Evolutionary conservation across 2,797 vertebrate species (phyloP).

Genomic region (Cephalopachus bancanus): DNA sequence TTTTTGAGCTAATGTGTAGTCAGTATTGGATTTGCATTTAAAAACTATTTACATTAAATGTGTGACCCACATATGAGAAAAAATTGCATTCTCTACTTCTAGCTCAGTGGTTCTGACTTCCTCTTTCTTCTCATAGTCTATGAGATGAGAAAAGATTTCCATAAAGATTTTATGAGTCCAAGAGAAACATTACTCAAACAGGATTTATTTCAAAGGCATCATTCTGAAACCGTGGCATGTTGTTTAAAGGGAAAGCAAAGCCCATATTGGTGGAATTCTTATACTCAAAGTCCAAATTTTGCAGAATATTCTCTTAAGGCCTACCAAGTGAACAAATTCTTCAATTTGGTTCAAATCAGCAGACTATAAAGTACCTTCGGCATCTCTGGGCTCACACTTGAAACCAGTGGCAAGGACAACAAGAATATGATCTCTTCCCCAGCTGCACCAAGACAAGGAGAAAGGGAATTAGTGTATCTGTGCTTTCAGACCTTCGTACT

Average conservation of each 20-base stretch:
- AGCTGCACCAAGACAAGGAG: not conserved
- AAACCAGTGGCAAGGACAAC: constrained; percentile 22
- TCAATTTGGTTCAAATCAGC: constrained; percentile 62
- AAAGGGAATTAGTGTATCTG: not conserved
- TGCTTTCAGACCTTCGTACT: not conserved
- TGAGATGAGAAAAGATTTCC: constrained; percentile 72
- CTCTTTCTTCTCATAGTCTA: constrained; percentile 59
- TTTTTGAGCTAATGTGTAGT: constrained; percentile 31
- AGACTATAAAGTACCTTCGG: constrained; percentile 29
- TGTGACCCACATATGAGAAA: constrained; percentile 72
- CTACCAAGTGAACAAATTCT: constrained; percentile 51
- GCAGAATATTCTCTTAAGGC: constrained; percentile 34
- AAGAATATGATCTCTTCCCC: not conserved
- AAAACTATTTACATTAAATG: constrained; percentile 72
- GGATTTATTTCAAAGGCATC: constrained; percentile 78
- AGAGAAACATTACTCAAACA: constrained; percentile 81
- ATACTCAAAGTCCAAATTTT: constrained; percentile 60
- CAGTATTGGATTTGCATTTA: constrained; percentile 65
- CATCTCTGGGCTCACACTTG: constrained; percentile 21
- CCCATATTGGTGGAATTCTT: constrained; percentile 61
- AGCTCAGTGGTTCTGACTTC: constrained; percentile 57
- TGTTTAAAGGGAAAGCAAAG: constrained; percentile 73
- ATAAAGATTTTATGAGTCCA: constrained; percentile 84
- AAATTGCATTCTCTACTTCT: constrained; percentile 34
- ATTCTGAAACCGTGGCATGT: constrained; percentile 53